Evolutionary conservation across 2,888 invertebrate genomes (phyloP), one percentile per base, ranked within the genome.

Genomic region (Podotricha telesiphe): DNA sequence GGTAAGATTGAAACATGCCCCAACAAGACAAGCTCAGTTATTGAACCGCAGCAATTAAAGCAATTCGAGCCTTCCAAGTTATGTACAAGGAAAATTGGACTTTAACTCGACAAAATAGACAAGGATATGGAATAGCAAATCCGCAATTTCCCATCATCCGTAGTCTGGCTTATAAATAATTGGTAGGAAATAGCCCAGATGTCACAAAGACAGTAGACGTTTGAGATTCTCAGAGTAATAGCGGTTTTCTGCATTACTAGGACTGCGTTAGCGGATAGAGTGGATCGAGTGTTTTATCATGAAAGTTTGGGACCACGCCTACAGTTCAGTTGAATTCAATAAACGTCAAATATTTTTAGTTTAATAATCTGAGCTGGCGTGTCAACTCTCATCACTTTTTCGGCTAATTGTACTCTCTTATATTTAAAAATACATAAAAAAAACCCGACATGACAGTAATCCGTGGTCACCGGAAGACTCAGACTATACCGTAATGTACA

Each of bases 181-280:
- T 64, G 58, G 63, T 63, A 56, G 64, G 64, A 45, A 64, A 50
- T 68, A 58, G 58, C 63, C 50, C 45, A 45, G 51, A 64, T 68
- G 64, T 64, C 64, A 51, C 50, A 48, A 34, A 64, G 50, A 58
- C 62, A 37, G 58, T 51, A 53, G 61, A 67, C 50, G 59, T 19
- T 59, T 51, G 19, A 53, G 66, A 67, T 61, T 67, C 61, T 47
- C 51, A 19, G 28, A 19, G 59, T 19, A 34, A 61, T 62, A 15
- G 53, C 15, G 48, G 65, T 48, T 17, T 58, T 15, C 20, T 59
- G 28, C 13, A 59, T 51, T 66, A 58, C 13, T 42, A 42, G n/a
- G n/a, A n/a, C 10, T 8, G 37, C 37, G 37, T 13, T 13, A 51
- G n/a, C 22, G 10, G 22, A 20, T 50, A 20, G 50, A 20, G 11